phyloP scores from a whole-genome alignment of 2,797 vertebrate species.

The Myotis myotis region DNA sequence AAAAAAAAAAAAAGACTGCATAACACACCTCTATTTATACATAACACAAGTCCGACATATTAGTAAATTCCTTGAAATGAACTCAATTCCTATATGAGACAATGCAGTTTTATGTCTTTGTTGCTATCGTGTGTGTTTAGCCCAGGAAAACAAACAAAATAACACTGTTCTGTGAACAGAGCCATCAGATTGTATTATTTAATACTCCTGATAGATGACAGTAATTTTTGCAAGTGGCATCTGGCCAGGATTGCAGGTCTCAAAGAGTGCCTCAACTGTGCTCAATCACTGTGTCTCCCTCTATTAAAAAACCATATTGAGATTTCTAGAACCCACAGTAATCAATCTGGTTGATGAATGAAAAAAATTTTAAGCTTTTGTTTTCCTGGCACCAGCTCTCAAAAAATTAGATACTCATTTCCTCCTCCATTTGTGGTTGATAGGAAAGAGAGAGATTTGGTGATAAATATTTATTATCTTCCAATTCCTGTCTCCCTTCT shows the following conservation, averaged over 20 bases:
- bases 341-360: slow-evolving; percentile 73
- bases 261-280: slow-evolving; percentile 29
- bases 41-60: slow-evolving; percentile 40
- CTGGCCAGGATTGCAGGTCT: slow-evolving; percentile 55
- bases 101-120: slow-evolving; percentile 31
- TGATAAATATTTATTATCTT: slow-evolving; percentile 79
- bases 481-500: slow-evolving; percentile 75
- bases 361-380: slow-evolving; percentile 46
- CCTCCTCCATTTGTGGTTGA: slow-evolving; percentile 68
- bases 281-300: slow-evolving; percentile 57
- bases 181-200: slow-evolving; percentile 65
- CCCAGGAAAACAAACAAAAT: slow-evolving; percentile 64
- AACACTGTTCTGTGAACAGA: slow-evolving; percentile 44
- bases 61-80: slow-evolving; percentile 66
- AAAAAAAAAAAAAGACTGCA: not conserved
- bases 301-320: slow-evolving; percentile 68
- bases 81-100: slow-evolving; percentile 9
- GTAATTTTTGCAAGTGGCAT: slow-evolving; percentile 71
- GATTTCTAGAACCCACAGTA: slow-evolving; percentile 71
- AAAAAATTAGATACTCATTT: slow-evolving; percentile 67
- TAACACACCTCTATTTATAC: slow-evolving; percentile 22
- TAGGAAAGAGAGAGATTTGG: slow-evolving; percentile 75
- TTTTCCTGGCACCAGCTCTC: slow-evolving; percentile 66
- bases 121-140: slow-evolving; percentile 34
- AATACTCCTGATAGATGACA: slow-evolving; percentile 47